A percentile compares a stretch with the other conserved stretches of the same genome.
Conservation (phyloP, 2,797 vertebrate genomes). For the Sebastes baramenuke region DNA sequence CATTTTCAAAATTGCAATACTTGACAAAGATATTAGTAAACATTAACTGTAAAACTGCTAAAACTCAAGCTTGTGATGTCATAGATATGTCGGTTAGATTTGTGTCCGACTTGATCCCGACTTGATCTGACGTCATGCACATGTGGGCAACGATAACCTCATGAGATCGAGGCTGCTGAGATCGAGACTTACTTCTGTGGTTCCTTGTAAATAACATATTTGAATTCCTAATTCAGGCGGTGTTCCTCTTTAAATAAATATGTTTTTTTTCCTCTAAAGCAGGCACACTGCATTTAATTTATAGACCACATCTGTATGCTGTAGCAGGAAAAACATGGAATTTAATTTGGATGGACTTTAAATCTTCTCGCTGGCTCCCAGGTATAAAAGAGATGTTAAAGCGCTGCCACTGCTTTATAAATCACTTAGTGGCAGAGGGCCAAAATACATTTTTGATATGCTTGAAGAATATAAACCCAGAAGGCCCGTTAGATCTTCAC, state of each 20-base stretch:
- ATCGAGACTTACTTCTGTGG: too few relatives aligned
- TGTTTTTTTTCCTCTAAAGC: neutral
- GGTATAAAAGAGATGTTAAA: neutral
- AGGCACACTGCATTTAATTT: neutral
- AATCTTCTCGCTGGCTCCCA: slow-evolving; percentile 1
- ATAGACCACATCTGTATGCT: neutral
- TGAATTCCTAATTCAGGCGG: neutral
- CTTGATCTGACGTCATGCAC: too few relatives aligned
- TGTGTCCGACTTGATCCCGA: too few relatives aligned
- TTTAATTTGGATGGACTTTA: neutral
- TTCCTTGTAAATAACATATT: too few relatives aligned
- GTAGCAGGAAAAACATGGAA: neutral
- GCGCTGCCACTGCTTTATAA: neutral
- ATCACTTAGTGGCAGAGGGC: neutral
- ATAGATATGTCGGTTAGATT: too few relatives aligned
- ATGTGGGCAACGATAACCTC: too few relatives aligned
- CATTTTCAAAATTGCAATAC: too few relatives aligned
- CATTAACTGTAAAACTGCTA: too few relatives aligned
- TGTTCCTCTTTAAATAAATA: neutral
- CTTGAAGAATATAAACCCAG: neutral
- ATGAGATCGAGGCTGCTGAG: too few relatives aligned
- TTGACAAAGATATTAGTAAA: too few relatives aligned
- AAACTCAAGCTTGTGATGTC: too few relatives aligned
- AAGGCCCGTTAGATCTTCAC: neutral
- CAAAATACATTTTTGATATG: slow-evolving; percentile 8